A percentile compares a stretch with the other conserved stretches of the same genome.
These are phyloP conservation scores for Sitobion miscanthi DNA, from an alignment of 1,140 invertebrate genomes.

Conservation along the genomic window DNA sequence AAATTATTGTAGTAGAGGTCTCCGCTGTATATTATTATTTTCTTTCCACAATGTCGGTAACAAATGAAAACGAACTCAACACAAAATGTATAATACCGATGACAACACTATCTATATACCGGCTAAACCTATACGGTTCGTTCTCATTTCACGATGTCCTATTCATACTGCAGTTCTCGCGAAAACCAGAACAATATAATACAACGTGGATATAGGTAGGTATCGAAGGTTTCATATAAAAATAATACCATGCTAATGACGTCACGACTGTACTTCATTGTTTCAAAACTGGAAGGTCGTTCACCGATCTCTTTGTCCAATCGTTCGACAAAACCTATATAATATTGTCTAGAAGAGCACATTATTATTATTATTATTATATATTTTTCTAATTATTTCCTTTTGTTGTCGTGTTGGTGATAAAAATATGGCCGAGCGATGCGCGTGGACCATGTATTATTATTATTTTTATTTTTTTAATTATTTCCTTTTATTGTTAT, in stretches of 20 bases:
- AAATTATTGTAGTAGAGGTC: not conserved
- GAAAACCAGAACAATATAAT: conserved; percentile 44
- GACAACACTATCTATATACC: not conserved
- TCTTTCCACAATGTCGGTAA: not conserved
- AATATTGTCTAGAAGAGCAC: conserved; percentile 18
- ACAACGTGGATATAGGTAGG: not conserved
- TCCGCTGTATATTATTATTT: not conserved
- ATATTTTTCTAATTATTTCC: not conserved
- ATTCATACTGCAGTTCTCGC: not conserved
- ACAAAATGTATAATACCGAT: not conserved
- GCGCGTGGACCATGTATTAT: not conserved
- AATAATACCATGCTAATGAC: conserved; percentile 39
- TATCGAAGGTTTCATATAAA: conserved; percentile 12
- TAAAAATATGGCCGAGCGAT: not conserved
- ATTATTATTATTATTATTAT: not conserved
- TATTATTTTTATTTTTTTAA: not conserved
- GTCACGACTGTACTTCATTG: conserved; percentile 46
- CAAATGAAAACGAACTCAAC: not conserved
- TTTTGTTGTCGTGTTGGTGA: not conserved
- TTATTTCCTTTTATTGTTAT: not conserved
- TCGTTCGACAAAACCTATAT: conserved; percentile 7
- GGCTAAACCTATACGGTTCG: not conserved
- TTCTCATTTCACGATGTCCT: conserved; percentile 12
- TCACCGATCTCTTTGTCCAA: conserved; percentile 51
- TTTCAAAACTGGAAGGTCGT: conserved; percentile 50